A percentile compares a stretch with the other conserved stretches of the same genome.
phyloP scores from a whole-genome alignment of 2,797 vertebrate species.

The Peromyscus attwateri region DNA sequence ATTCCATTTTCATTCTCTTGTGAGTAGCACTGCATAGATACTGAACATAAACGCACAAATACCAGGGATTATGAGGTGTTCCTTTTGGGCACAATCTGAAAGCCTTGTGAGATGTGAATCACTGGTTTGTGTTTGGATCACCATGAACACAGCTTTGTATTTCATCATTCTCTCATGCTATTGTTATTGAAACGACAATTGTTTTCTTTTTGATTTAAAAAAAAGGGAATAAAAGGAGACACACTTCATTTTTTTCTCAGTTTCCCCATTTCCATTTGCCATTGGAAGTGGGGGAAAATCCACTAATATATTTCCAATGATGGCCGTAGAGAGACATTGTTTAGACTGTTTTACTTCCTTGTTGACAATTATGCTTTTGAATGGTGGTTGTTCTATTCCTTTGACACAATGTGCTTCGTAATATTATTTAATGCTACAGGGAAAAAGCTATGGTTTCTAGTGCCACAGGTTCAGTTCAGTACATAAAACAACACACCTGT shows the following conservation, averaged over 20 bases:
- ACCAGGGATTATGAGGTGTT: neutral
- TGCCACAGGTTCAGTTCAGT: conserved; percentile 72
- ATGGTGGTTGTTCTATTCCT: conserved; percentile 76
- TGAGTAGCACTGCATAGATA: neutral
- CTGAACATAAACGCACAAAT: too few species aligned
- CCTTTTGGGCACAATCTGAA: neutral
- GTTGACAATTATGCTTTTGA: neutral
- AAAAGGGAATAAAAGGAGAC: conserved; percentile 9
- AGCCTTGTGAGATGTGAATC: neutral
- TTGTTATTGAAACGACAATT: conserved; percentile 26
- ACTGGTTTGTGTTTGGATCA: neutral
- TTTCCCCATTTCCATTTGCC: neutral
- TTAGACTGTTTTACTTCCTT: conserved; percentile 58
- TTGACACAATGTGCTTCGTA: conserved; percentile 64
- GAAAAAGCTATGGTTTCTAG: conserved; percentile 64
- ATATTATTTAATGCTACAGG: conserved; percentile 63
- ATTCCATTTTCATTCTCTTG: neutral
- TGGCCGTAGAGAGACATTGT: neutral
- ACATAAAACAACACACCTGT: conserved; percentile 66
- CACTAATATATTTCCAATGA: neutral
- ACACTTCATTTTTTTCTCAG: neutral
- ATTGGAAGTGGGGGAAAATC: neutral
- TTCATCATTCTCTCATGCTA: conserved; percentile 68
- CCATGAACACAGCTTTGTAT: conserved; percentile 46
- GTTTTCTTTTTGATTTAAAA: conserved; percentile 48